Conservation (phyloP, 2,888 invertebrate genomes). For the Acleris holmiana region DNA sequence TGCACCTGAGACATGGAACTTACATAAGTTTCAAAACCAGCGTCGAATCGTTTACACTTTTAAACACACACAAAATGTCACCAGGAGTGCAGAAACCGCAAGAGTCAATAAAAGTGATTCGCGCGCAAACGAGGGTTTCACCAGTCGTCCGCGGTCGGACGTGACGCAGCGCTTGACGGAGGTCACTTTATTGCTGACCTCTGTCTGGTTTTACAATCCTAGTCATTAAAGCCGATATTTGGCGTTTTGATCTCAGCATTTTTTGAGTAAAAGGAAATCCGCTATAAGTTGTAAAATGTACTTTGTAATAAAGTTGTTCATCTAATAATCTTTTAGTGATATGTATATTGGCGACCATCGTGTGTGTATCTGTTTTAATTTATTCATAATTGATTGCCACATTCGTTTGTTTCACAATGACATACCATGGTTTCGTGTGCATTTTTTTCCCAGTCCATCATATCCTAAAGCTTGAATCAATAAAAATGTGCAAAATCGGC, state of each 20-base stretch:
- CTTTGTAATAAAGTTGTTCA: too few relatives aligned
- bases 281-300: too few relatives aligned
- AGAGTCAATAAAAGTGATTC: conserved; percentile 79
- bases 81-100: conserved; percentile 76
- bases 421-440: neutral
- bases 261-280: conserved; percentile 38
- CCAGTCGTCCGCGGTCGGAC: conserved; percentile 64
- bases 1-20: conserved; percentile 1
- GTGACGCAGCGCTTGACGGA: conserved; percentile 79
- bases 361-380: too few relatives aligned
- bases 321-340: too few relatives aligned
- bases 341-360: too few relatives aligned
- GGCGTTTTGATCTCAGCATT: conserved; percentile 36
- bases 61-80: conserved; percentile 70
- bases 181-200: conserved; percentile 84
- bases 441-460: conserved; percentile 29
- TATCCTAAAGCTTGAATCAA: conserved; percentile 37
- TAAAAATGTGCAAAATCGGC: conserved; percentile 34
- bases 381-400: too few relatives aligned
- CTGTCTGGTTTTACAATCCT: conserved; percentile 75
- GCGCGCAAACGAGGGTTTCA: conserved; percentile 66
- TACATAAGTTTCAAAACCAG: conserved; percentile 6
- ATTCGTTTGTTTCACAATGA: too few relatives aligned
- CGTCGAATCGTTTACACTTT: conserved; percentile 70
- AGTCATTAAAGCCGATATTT: conserved; percentile 66